Percentiles rank a stretch among this genome's conserved stretches.
These are phyloP conservation scores for Meandrusa payeni DNA, from an alignment of 2,888 invertebrate species.

Conservation along the genomic window DNA sequence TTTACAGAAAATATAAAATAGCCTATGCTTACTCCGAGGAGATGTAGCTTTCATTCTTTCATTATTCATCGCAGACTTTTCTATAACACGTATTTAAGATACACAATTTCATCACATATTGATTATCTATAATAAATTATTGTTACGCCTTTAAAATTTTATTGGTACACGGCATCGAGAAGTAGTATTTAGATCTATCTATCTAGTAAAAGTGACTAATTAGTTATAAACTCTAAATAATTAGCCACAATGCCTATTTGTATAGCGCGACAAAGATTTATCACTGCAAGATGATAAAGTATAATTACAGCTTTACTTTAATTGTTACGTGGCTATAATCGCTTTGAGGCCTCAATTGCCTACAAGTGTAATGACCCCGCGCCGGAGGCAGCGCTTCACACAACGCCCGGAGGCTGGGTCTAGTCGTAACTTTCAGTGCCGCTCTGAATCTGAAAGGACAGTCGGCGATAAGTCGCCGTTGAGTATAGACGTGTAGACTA, in stretches of 20 bases:
- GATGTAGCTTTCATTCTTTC: too few relatives aligned
- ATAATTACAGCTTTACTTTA: slow-evolving; percentile 25
- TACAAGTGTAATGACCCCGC: slow-evolving; percentile 62
- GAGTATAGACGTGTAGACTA: slow-evolving; percentile 39
- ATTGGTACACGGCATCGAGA: too few relatives aligned
- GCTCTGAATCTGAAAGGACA: slow-evolving; percentile 47
- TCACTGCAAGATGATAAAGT: slow-evolving; percentile 3
- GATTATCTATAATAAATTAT: too few relatives aligned
- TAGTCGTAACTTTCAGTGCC: slow-evolving; percentile 53
- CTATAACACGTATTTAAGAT: too few relatives aligned
- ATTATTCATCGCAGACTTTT: too few relatives aligned
- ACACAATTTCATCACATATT: too few relatives aligned
- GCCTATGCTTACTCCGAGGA: too few relatives aligned
- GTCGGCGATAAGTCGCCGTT: slow-evolving; percentile 54
- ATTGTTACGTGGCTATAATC: slow-evolving; percentile 29
- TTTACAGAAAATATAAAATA: too few relatives aligned
- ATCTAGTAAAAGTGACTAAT: too few relatives aligned
- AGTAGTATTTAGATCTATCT: too few relatives aligned
- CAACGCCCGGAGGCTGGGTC: slow-evolving; percentile 53
- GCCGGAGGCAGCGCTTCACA: slow-evolving; percentile 53
- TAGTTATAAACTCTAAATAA: neutral
- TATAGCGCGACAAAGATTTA: slow-evolving; percentile 13
- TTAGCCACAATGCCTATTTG: neutral
- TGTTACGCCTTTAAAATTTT: too few relatives aligned
- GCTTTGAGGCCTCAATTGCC: slow-evolving; percentile 49